These are phyloP conservation scores for Drosophila histrio DNA, from an alignment of 2,888 invertebrate species.

Conservation along the genomic window DNA sequence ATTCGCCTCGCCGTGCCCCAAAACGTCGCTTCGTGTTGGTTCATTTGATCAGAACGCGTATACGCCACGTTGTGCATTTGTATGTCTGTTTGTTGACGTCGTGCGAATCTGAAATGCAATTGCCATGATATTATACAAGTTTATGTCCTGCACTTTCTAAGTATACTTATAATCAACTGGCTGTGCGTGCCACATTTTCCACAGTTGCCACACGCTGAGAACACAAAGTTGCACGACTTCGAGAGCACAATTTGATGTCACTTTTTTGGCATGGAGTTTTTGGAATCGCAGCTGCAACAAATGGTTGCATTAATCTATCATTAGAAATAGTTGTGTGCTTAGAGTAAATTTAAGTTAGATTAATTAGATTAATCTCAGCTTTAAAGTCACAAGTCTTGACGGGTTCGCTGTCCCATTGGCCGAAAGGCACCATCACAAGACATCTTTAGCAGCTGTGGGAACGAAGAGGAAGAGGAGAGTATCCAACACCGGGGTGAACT, in stretches of 20 bases:
- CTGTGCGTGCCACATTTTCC: constrained; percentile 28
- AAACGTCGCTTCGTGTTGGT: constrained; percentile 31
- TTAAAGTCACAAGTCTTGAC: no score
- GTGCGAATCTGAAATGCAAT: constrained; percentile 46
- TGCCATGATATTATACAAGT: constrained; percentile 51
- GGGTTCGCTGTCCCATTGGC: no score
- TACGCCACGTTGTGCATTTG: constrained; percentile 46
- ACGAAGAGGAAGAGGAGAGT: no score
- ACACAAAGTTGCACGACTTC: not conserved
- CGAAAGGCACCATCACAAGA: no score
- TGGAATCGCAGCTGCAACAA: not conserved
- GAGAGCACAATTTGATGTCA: not conserved
- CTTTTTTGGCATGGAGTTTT: not conserved
- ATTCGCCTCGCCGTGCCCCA: constrained; percentile 12
- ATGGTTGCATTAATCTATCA: not conserved
- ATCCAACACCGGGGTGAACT: no score
- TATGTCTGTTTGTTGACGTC: constrained; percentile 9
- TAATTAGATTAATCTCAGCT: no score
- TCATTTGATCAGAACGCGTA: constrained; percentile 62
- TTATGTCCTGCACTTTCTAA: constrained; percentile 12
- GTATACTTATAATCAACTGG: constrained; percentile 3
- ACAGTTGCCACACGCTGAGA: constrained; percentile 16
- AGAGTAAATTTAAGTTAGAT: no score
- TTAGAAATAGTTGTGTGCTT: not conserved
- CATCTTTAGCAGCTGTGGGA: no score